Evolutionary conservation across 2,113 vertebrate species (phyloP), one percentile per base, ranked within the genome.

Genomic region (Stictonetta naevosa): DNA sequence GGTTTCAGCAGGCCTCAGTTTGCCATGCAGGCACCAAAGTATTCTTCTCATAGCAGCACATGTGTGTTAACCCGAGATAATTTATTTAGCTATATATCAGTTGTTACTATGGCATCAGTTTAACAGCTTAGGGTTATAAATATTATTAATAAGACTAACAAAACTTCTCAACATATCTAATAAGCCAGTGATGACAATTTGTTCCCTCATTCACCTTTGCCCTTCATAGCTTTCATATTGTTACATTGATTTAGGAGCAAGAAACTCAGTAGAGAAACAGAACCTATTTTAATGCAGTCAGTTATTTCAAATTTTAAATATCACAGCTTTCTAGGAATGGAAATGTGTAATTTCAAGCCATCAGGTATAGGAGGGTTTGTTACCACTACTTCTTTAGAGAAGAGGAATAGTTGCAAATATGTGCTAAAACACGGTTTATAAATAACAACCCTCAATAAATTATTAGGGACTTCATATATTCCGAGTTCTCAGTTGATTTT

Each of bases 81-180:
- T 97, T 97, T 93, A 98, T 96, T 71, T 60, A 82, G 93, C 96
- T 92, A 98, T 98, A 94, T 89, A 98, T 98, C 97, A 98, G 31
- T 26, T 86, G 36, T 40, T 81, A 88, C 77, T 80, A 89, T 46
- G 78, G 95, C 93, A 93, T 62, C 88, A 82, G 95, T 97, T 98
- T 98, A 98, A 98, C 93, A 92, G 89, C 88, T 97, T 80, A 68
- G 72, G 89, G 97, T 96, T 97, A 98, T 98, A 98, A 98, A 98
- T 98, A 97, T 97, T 91, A 97, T 95, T 96, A 97, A 95, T 95
- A 97, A 94, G 97, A 94, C 85, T 93, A 97, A 96, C 72, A 93
- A 96, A 96, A 97, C 93, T 97, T 97, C 92, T 96, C 78, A 95
- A 95, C 71, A 91, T 73, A 98, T 94, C 93, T 93, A 88, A 98